Base-by-base conservation (phyloP, 2,113 vertebrate species). In the Brachypodius melanocephalos region DNA sequence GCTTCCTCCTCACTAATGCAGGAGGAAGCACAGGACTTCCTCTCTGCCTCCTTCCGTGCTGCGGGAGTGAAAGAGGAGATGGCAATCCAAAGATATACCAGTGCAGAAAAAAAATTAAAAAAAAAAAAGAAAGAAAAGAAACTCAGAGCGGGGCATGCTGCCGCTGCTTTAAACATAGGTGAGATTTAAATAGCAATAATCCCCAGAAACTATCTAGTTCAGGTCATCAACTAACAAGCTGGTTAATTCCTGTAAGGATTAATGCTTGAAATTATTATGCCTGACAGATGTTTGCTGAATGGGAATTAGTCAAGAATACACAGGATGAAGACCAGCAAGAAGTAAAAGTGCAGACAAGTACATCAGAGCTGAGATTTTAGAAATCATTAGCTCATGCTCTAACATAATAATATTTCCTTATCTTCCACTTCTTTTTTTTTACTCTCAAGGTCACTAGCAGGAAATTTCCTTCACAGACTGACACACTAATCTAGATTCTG, bases 151-250 rank as follows among this genome's bases (percentile, higher is more conserved):
- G 0, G 0, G 26, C 36, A 29, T 34, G 40, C 28, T 75, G 57
- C 16, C n/a, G 38, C 82, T 78, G 48, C 75, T 88, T 57, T 57
- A 72, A 96, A 75, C 32, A 12, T 68, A 77, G 91, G 29, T 84
- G 82, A 87, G 92, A 89, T 67, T 93, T 96, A 96, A 95, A 96
- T 85, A 95, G 95, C 76, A 46, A 54, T 96, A 96, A 96, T 93
- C 96, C 89, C 71, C 86, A 75, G 90, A 95, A 96, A 96, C 88
- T 88, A 80, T 61, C 88, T 90, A 71, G 85, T 87, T 87, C 85
- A 90, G 95, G 90, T 95, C 90, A 95, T 91, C 76, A 90, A 20
- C 90, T 92, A 95, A 90, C 61, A 96, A 89, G 72, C 92, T 89
- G 73, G 45, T 79, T 96, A 96, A 96, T 93, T 88, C 95, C 92